Evolutionary conservation across 2,113 vertebrate species (phyloP), one percentile per base, ranked within the genome.

Genomic region (Cathartes aura): DNA sequence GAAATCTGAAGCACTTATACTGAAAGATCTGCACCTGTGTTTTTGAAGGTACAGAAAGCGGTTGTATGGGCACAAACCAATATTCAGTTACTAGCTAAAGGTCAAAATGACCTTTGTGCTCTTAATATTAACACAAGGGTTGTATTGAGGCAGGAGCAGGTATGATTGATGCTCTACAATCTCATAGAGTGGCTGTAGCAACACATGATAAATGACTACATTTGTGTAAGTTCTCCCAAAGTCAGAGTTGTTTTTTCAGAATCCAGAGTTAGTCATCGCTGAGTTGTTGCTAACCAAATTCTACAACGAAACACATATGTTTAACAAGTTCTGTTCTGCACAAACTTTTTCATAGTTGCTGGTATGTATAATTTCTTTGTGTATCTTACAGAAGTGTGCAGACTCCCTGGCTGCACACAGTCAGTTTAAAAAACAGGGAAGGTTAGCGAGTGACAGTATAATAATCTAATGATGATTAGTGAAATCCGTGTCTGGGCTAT

Each of bases 11-110:
- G 67, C 60, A 11, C 15, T 90, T 63, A 5, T 7, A 89, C 55
- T 95, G 95, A 83, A 94, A 95, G 82, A 97, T 85, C 59, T 75
- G 93, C 96, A 96, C 89, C 85, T 92, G 91, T 87, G 60, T 83
- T 94, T 96, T 73, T 86, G 32, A 83, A 78, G 2, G 1, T 76
- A 50, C 1, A 2, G 55, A 83, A 67, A 13, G 32, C 1, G 1
- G 17, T 62, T 53, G 18, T 48, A 53, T 7, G 8, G 83, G n/a
- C 42, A 79, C n/a, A 92, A 62, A 79, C n/a, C 5, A 16, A 95
- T 81, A 91, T 17, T 6, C 6, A 11, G 11, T 76, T 70, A 66
- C 78, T 82, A 66, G 30, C 52, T 72, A 60, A 94, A 96, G 78
- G 89, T 96, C 95, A 90, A 19, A 93, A 50, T 89, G 48, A 95